Evolutionary conservation across 2,797 vertebrate species (phyloP).

Genomic region (Pyrocephalus nanus): DNA sequence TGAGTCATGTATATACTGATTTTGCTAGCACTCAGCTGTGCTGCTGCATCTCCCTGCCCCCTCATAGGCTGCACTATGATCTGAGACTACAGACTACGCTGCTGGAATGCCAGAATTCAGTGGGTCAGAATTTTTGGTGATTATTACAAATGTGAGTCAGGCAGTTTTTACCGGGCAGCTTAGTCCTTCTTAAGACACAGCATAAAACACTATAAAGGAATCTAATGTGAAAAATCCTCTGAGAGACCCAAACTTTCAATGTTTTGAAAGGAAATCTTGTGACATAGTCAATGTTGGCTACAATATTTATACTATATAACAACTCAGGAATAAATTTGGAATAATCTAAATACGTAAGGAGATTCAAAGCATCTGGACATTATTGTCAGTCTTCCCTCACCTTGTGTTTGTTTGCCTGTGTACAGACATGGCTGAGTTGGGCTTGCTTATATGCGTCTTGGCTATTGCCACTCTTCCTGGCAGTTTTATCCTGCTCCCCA

Average conservation of each 20-base stretch:
- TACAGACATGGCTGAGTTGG: background rate
- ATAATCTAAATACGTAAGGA: background rate
- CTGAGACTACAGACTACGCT: background rate
- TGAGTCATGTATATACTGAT: background rate
- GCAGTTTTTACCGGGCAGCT: background rate
- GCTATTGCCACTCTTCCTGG: background rate
- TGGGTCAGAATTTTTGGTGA: background rate
- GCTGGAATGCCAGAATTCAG: background rate
- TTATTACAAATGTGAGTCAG: accelerated
- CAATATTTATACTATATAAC: background rate
- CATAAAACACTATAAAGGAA: background rate
- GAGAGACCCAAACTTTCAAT: background rate
- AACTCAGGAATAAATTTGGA: background rate
- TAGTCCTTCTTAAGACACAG: background rate
- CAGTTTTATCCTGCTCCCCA: background rate
- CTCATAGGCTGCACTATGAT: background rate
- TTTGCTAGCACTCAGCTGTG: background rate
- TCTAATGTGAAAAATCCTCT: background rate
- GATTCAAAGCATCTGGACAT: background rate
- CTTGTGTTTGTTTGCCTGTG: background rate
- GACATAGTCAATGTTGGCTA: background rate
- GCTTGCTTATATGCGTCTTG: background rate
- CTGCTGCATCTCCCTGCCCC: background rate
- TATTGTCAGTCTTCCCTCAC: background rate
- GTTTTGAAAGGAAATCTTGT: background rate